Conservation (phyloP, 2,797 vertebrate species). For the Enteromius thamalakanensis region DNA sequence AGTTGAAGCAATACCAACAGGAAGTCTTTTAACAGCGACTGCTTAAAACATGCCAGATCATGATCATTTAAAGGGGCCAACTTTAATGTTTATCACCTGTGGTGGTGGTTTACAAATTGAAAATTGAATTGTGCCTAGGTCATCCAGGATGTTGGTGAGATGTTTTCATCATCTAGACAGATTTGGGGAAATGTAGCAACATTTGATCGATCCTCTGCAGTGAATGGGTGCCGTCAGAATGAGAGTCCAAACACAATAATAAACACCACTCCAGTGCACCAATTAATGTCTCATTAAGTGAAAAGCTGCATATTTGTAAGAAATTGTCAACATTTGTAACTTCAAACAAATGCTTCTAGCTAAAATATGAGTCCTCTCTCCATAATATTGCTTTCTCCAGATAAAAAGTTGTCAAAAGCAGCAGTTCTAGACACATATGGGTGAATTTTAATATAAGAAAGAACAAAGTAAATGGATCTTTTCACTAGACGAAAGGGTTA, state of each 20-base stretch:
- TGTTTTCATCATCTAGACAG: neutral
- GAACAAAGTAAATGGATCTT: neutral
- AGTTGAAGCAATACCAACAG: neutral
- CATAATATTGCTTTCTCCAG: too few relatives aligned
- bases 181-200: neutral
- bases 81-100: neutral
- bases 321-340: too few relatives aligned
- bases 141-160: neutral
- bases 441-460: neutral
- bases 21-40: neutral
- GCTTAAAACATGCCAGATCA: neutral
- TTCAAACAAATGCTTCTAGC: too few relatives aligned
- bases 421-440: neutral
- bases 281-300: neutral
- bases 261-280: neutral
- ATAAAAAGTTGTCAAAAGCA: neutral
- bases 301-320: neutral
- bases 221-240: neutral
- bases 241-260: neutral
- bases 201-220: neutral
- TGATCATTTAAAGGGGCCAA: neutral
- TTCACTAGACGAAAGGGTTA: neutral
- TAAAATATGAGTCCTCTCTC: too few relatives aligned
- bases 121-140: neutral
- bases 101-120: neutral